These are phyloP conservation scores for Acomys russatus DNA, from an alignment of 2,797 vertebrate genomes.

Conservation along the genomic window DNA sequence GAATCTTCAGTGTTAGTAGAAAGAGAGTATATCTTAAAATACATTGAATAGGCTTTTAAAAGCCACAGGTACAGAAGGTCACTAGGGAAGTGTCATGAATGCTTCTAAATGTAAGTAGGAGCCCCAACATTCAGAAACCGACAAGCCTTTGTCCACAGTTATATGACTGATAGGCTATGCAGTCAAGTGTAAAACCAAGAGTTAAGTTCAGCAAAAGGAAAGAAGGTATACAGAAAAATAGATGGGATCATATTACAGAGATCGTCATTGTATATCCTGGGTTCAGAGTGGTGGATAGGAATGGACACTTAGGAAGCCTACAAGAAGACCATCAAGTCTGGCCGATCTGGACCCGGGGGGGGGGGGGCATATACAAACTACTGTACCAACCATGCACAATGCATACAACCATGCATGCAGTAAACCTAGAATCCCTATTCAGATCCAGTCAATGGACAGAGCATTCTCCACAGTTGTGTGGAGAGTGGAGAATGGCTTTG, in stretches of 20 bases:
- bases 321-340: too few relatives aligned
- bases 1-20: neutral
- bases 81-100: neutral
- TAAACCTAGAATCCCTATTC: too few relatives aligned
- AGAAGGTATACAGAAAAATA: neutral
- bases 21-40: constrained; percentile 32
- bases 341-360: too few relatives aligned
- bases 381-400: too few relatives aligned
- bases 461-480: too few relatives aligned
- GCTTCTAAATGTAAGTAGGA: neutral
- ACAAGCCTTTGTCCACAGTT: neutral
- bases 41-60: neutral
- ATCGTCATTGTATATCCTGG: neutral
- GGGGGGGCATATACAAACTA: too few relatives aligned
- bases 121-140: neutral
- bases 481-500: too few relatives aligned
- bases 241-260: neutral
- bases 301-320: neutral
- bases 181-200: neutral
- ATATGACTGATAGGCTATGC: neutral
- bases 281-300: fast-evolving
- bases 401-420: too few relatives aligned
- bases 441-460: too few relatives aligned
- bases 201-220: neutral
- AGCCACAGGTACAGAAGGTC: neutral